Percentiles rank a stretch among this genome's conserved stretches.
phyloP scores from a whole-genome alignment of 2,113 vertebrate species.

The Otus sunia region DNA sequence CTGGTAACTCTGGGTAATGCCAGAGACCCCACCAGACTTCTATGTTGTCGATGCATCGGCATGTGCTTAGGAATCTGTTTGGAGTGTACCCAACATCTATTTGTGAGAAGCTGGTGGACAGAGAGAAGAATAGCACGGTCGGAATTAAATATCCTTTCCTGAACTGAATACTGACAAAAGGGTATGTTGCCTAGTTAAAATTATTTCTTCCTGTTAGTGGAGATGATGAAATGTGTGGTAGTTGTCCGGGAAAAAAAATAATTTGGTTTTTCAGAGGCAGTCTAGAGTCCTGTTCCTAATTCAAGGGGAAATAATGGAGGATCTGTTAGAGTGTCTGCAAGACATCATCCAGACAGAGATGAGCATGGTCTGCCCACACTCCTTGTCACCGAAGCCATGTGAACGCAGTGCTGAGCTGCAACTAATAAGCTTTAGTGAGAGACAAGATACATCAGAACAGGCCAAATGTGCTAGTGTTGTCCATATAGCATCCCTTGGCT shows the following conservation, averaged over 20 bases:
- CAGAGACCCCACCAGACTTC: neutral
- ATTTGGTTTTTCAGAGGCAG: neutral
- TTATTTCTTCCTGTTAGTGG: neutral
- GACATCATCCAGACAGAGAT: neutral
- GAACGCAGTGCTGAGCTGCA: neutral
- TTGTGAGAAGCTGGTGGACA: neutral
- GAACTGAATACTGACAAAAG: neutral
- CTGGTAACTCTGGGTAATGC: neutral
- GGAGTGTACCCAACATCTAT: neutral
- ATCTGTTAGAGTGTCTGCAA: neutral
- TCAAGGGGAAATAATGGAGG: neutral
- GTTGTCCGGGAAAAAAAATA: neutral
- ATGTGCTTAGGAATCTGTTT: neutral
- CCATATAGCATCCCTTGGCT: neutral
- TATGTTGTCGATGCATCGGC: neutral
- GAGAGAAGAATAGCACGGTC: neutral
- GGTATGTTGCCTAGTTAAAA: neutral
- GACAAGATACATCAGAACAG: neutral
- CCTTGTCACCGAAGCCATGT: neutral
- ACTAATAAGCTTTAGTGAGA: neutral
- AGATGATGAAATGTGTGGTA: neutral
- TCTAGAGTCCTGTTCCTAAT: neutral
- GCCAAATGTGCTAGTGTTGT: neutral
- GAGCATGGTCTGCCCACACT: neutral
- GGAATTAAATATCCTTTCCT: neutral